Base-by-base conservation (phyloP, 2,888 invertebrate species). In the Drosophila subquinaria region DNA sequence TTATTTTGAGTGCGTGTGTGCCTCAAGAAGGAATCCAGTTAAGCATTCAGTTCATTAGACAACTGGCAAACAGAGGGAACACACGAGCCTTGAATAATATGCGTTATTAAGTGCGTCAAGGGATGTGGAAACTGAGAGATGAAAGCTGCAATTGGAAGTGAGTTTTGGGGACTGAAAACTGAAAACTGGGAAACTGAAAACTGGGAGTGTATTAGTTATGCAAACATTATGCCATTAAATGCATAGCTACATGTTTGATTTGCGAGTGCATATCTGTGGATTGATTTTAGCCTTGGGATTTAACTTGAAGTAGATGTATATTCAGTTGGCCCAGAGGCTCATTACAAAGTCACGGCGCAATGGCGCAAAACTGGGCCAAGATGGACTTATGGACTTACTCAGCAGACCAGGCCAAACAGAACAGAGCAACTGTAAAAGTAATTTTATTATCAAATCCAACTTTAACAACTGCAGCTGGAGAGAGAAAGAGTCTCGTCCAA, bases 381-480 rank as follows among this genome's bases (percentile, higher is more conserved):
- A 69, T 64, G 83, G 83, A 85, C 88, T 82, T 81, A 68, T 62
- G 74, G 70, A 69, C 70, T 68, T 73, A 51, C 65, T 61, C 35
- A 51, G 38, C 59, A 63, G 56, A 20, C 38, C 42, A 38, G 11
- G 27, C 27, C 27, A 27, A 63, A 40, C 17, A 42, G 17, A 23
- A 55, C 68, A 63, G 33, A 45, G 47, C 76, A 77, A 75, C 82
- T 81, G 87, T 73, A 86, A 83, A 85, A 85, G 88, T 88, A 85
- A 85, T 85, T 85, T 85, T 85, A 85, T 85, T 85, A 85, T 85
- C 89, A 85, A 85, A 85, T 85, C 87, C 86, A 88, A 85, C 71
- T 85, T 85, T 86, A 88, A 88, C 89, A 85, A 88, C 84, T 88
- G 87, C 68, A 73, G 67, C 80, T 60, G 27, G 27, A 27, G 27